A percentile compares a stretch with the other conserved stretches of the same genome.
Evolutionary conservation across 2,797 vertebrate genomes (phyloP).

Genomic region (Sebastiscus tertius): DNA sequence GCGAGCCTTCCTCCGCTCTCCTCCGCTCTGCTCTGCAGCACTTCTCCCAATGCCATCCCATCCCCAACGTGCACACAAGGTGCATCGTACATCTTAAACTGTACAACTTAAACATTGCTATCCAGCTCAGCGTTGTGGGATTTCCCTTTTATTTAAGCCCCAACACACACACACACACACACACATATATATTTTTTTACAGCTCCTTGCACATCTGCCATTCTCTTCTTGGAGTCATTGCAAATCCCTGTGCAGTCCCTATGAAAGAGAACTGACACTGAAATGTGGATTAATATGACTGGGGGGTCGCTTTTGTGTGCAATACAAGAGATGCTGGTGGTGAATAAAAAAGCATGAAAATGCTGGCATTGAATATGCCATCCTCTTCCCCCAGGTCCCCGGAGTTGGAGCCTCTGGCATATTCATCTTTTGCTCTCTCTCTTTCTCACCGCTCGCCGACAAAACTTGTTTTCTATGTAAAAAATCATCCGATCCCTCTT

Average conservation of each 20-base stretch:
- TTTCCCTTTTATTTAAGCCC: constrained; percentile 8
- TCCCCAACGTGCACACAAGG: not conserved
- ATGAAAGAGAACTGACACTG: constrained; percentile 61
- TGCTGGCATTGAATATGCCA: constrained; percentile 61
- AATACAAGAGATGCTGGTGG: constrained; percentile 46
- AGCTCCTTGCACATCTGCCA: constrained; percentile 13
- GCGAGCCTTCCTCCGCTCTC: constrained; percentile 1
- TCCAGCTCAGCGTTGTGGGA: not conserved
- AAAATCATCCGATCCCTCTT: constrained; percentile 3
- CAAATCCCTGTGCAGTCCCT: constrained; percentile 55
- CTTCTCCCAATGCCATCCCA: not conserved
- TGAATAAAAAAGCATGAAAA: constrained; percentile 71
- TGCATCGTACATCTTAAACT: constrained; percentile 8
- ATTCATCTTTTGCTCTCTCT: constrained; percentile 30
- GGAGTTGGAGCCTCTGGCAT: constrained; percentile 39
- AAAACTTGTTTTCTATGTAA: constrained; percentile 27
- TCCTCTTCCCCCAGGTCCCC: constrained; percentile 25
- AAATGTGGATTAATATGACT: constrained; percentile 73
- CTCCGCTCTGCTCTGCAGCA: not conserved
- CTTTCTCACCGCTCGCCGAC: constrained; percentile 11
- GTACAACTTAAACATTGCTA: constrained; percentile 8
- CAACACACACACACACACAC: not conserved
- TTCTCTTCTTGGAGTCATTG: constrained; percentile 43
- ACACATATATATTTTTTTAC: not conserved
- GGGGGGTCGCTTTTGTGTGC: constrained; percentile 56